A percentile compares a stretch with the other conserved stretches of the same genome.
phyloP scores from a whole-genome alignment of 2,797 vertebrate genomes.

The Pseudopleuronectes americanus region DNA sequence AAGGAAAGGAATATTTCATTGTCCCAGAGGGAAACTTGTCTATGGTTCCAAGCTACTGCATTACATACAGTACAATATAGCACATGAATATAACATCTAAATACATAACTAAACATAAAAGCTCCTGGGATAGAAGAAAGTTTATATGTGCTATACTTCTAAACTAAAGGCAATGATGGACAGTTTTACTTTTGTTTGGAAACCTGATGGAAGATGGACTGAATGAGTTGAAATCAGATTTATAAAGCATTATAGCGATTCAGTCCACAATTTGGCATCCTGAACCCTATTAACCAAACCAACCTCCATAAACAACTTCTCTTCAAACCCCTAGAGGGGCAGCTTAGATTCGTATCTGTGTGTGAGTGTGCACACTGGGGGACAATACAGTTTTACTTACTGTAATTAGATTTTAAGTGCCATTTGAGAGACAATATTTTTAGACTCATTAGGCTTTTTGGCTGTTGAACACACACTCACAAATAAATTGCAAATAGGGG shows the following conservation, averaged over 20 bases:
- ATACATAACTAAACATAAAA: too few relatives aligned
- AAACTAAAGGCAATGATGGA: too few relatives aligned
- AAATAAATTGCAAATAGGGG: slow-evolving; percentile 13
- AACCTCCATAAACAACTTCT: not conserved
- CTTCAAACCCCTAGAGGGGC: slow-evolving; percentile 13
- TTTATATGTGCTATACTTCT: too few relatives aligned
- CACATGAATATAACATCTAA: too few relatives aligned
- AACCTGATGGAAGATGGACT: too few relatives aligned
- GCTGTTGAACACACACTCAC: slow-evolving; percentile 17
- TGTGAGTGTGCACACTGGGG: slow-evolving; percentile 12
- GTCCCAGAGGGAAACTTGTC: too few relatives aligned
- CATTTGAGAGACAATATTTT: slow-evolving; percentile 60
- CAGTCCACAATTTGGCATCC: not conserved
- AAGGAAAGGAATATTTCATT: too few relatives aligned
- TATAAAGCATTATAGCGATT: not conserved
- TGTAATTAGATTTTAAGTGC: slow-evolving; percentile 43
- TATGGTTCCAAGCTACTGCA: too few relatives aligned
- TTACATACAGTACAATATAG: too few relatives aligned
- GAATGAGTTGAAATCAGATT: too few relatives aligned
- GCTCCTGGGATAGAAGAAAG: too few relatives aligned
- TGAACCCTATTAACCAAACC: not conserved
- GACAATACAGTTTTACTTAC: slow-evolving; percentile 54
- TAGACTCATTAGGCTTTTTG: slow-evolving; percentile 61
- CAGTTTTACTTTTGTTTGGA: too few relatives aligned
- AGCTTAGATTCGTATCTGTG: slow-evolving; percentile 8